Evolutionary conservation across 1,140 invertebrate species (phyloP), one percentile per base, ranked within the genome.

Genomic region (Caenorhabditis tropicalis): DNA sequence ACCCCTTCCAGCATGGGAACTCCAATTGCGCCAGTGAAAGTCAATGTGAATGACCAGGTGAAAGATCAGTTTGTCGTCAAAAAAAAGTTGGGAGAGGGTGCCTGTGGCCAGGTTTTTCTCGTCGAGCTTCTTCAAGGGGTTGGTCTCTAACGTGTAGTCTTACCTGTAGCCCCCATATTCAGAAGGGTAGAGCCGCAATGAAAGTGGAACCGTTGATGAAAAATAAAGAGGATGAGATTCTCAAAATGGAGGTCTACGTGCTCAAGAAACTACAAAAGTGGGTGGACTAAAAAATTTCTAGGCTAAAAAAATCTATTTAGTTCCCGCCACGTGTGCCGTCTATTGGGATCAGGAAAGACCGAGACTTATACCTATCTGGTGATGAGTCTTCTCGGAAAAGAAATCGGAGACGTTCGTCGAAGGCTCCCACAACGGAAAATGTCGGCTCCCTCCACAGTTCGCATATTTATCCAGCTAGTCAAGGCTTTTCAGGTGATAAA

Each of bases 231-330:
- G 88, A 89, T 36, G 85, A 88, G 81, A 82, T 86, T 85, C 84
- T 89, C 3, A 88, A 88, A 56, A 90, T 90, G 88, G 88, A 89
- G 65, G 83, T 87, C 9, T 88, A 81, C 49, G 88, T 90, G 21
- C 48, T 89, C 36, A 79, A 86, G 58, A 87, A 89, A 80, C 27
- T 89, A n/a, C 88, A 89, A 56, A 83, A 83, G 56, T 79, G n/a
- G 15, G 39, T 58, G 58, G 19, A 65, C 33, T 24, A 58, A n/a
- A 58, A 31, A 31, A 31, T 27, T 31, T 27, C 15, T 12, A 65
- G 7, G 15, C 7, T 24, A 74, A 39, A n/a, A n/a, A 19, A 36
- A 12, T 5, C 24, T 6, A 15, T 74, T 24, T 19, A 39, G 31
- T 27, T 89, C 89, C 6, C 86, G 86, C 79, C 88, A 89, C 58